phyloP scores from a whole-genome alignment of 1,140 invertebrate species.

The Meteorus sp. region DNA sequence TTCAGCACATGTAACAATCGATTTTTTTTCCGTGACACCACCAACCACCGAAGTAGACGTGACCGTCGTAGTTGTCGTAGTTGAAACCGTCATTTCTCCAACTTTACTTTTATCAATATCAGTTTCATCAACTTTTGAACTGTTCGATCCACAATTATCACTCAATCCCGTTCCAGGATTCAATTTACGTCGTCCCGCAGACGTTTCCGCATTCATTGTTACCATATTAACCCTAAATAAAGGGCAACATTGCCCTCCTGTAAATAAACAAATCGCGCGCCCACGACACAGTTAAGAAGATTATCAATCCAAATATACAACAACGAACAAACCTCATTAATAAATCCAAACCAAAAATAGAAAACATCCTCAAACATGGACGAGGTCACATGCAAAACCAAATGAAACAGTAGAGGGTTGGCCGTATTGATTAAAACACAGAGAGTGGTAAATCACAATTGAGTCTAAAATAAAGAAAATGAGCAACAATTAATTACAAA shows the following conservation, averaged over 20 bases:
- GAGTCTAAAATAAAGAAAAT: no score
- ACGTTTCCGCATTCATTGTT: constrained; percentile 57
- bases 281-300: background rate
- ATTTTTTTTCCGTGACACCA: constrained; percentile 24
- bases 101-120: constrained; percentile 23
- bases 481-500: no score
- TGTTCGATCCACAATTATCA: constrained; percentile 38
- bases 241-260: constrained; percentile 34
- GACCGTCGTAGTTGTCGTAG: no score
- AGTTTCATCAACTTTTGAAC: constrained; percentile 32
- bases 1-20: constrained; percentile 48
- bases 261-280: background rate
- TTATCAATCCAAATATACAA: background rate
- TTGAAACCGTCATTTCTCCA: constrained; percentile 30
- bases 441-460: no score
- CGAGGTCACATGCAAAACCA: no score
- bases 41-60: no score
- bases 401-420: no score
- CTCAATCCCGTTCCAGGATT: no score
- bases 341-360: no score
- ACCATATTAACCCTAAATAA: constrained; percentile 51
- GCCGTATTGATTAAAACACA: no score
- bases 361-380: no score
- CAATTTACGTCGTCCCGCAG: constrained; percentile 50
- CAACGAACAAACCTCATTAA: no score